A percentile compares a stretch with the other conserved stretches of the same genome.
phyloP scores from a whole-genome alignment of 2,797 vertebrate genomes.

The Fistularia tabacaria region DNA sequence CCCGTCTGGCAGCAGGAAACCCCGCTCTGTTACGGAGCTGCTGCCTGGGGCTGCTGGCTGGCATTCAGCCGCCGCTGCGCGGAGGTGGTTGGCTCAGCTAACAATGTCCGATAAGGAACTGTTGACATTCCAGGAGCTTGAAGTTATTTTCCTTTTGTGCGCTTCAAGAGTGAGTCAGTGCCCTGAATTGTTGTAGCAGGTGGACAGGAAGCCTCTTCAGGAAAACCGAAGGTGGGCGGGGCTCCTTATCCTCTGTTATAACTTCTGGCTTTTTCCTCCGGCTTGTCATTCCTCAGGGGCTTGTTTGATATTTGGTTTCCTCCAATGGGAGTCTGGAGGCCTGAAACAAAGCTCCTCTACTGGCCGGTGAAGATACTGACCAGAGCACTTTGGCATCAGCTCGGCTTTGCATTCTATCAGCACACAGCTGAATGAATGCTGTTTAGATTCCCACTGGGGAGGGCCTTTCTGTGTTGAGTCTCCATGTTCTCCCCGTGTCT shows the following conservation, averaged over 20 bases:
- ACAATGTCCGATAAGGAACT: constrained; percentile 39
- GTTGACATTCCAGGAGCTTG: constrained; percentile 59
- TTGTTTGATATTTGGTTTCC: background rate
- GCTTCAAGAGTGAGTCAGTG: constrained; percentile 57
- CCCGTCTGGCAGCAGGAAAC: constrained; percentile 30
- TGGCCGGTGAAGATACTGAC: too few relatives aligned
- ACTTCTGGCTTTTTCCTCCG: constrained; percentile 17
- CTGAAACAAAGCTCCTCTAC: too few relatives aligned
- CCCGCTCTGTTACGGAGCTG: background rate
- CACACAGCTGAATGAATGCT: too few relatives aligned
- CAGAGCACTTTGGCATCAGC: too few relatives aligned
- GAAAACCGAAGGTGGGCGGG: constrained; percentile 64
- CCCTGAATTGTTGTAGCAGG: constrained; percentile 72
- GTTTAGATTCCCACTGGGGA: too few relatives aligned
- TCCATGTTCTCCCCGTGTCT: too few relatives aligned
- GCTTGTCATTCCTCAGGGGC: background rate
- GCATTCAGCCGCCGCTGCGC: constrained; percentile 13
- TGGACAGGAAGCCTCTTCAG: constrained; percentile 75
- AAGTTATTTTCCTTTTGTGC: constrained; percentile 53
- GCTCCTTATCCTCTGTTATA: constrained; percentile 53
- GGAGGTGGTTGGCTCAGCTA: constrained; percentile 13
- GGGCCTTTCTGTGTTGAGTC: too few relatives aligned
- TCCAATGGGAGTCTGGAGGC: too few relatives aligned
- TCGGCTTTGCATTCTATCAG: too few relatives aligned
- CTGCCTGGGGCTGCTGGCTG: constrained; percentile 14